phyloP scores from a whole-genome alignment of 1,140 invertebrate species.

The Hyposmocoma kahamanoa region DNA sequence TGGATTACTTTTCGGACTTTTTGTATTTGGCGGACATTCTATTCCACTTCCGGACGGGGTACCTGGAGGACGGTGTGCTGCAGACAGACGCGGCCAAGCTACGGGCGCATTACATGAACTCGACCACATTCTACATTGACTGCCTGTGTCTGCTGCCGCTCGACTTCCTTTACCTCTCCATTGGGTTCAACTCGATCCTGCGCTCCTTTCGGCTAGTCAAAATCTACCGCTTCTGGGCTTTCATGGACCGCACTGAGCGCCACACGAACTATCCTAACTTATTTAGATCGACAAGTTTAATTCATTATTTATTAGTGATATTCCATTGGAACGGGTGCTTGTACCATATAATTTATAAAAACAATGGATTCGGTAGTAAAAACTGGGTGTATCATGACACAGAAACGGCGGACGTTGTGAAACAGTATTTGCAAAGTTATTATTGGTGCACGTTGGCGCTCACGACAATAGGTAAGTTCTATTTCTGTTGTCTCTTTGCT shows the following conservation, averaged over 20 bases:
- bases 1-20: conserved; percentile 97
- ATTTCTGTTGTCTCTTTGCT: too few relatives aligned
- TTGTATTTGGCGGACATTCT: conserved; percentile 96
- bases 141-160: conserved; percentile 97
- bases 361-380: conserved; percentile 92
- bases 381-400: conserved; percentile 92
- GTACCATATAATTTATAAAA: conserved; percentile 96
- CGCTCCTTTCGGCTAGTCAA: conserved; percentile 97
- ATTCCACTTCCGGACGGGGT: conserved; percentile 98
- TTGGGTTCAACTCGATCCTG: conserved; percentile 98
- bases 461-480: conserved; percentile 87
- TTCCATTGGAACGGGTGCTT: conserved; percentile 99
- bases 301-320: conserved; percentile 97
- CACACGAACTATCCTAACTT: conserved; percentile 99
- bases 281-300: conserved; percentile 93
- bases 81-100: conserved; percentile 96
- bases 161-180: conserved; percentile 98
- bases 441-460: conserved; percentile 98
- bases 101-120: conserved; percentile 98
- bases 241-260: conserved; percentile 97
- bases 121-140: conserved; percentile 98
- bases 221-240: conserved; percentile 98
- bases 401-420: conserved; percentile 89
- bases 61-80: conserved; percentile 95
- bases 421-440: conserved; percentile 97